Evolutionary conservation across 2,113 vertebrate species (phyloP).

Genomic region (Podiceps cristatus): DNA sequence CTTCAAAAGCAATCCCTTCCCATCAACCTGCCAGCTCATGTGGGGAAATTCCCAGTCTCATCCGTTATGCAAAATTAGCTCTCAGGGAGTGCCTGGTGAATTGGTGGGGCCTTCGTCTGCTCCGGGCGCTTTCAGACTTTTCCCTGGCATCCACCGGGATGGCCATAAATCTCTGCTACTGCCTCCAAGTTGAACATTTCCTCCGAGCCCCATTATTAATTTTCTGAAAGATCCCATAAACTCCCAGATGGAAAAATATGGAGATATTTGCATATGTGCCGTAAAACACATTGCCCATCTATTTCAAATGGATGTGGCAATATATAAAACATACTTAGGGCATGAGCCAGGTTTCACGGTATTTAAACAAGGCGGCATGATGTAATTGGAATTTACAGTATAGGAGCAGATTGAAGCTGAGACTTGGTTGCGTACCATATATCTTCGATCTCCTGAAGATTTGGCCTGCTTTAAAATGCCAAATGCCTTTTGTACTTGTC

Average conservation of each 20-base stretch:
- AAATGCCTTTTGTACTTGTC: slow-evolving; percentile 65
- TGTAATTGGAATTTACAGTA: slow-evolving; percentile 69
- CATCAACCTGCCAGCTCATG: neutral
- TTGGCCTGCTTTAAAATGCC: slow-evolving; percentile 25
- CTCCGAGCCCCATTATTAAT: slow-evolving; percentile 67
- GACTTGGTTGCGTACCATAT: neutral
- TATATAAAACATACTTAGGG: slow-evolving; percentile 58
- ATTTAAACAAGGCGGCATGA: slow-evolving; percentile 65
- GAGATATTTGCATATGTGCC: slow-evolving; percentile 60
- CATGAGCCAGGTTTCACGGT: slow-evolving; percentile 53
- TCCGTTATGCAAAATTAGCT: neutral
- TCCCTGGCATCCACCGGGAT: slow-evolving; percentile 3
- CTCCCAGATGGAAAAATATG: slow-evolving; percentile 61
- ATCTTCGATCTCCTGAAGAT: slow-evolving; percentile 58
- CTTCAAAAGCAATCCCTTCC: neutral
- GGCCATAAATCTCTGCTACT: slow-evolving; percentile 26
- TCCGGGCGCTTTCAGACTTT: neutral
- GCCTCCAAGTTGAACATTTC: slow-evolving; percentile 61
- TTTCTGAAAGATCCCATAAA: slow-evolving; percentile 68
- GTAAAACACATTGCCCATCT: slow-evolving; percentile 50
- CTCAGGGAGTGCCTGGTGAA: neutral
- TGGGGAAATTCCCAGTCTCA: neutral
- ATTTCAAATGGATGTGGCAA: slow-evolving; percentile 70
- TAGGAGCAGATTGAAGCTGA: slow-evolving; percentile 43
- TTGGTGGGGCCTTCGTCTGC: neutral